A percentile compares a stretch with the other conserved stretches of the same genome.
phyloP scores from a whole-genome alignment of 2,888 invertebrate genomes.

The Nymphalis c-album region DNA sequence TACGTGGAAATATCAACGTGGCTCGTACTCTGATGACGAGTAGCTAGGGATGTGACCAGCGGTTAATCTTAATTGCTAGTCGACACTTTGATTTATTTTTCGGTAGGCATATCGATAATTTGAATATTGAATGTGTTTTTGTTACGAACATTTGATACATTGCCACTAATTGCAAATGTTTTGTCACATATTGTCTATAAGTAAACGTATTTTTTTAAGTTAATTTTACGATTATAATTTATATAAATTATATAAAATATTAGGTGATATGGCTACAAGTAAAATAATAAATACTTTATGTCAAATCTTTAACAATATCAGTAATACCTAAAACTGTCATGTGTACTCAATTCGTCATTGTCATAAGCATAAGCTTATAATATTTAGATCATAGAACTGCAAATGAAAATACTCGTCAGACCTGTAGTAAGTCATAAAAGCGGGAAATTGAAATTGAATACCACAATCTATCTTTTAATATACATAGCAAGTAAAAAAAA shows the following conservation, averaged over 20 bases:
- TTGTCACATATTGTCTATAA: too few species aligned
- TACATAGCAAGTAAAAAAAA: neutral
- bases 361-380: too few species aligned
- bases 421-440: too few species aligned
- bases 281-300: neutral
- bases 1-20: conserved; percentile 80
- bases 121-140: neutral
- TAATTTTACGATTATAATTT: too few species aligned
- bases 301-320: too few species aligned
- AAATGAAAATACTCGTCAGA: too few species aligned
- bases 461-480: neutral
- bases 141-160: neutral
- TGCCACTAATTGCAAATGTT: neutral
- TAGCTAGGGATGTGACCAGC: conserved; percentile 57
- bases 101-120: conserved; percentile 10
- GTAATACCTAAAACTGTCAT: too few species aligned
- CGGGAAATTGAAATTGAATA: neutral
- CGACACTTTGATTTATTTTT: conserved; percentile 42
- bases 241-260: too few species aligned
- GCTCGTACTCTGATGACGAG: conserved; percentile 77
- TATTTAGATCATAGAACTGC: too few species aligned
- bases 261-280: neutral
- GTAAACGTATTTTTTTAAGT: too few species aligned
- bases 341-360: too few species aligned
- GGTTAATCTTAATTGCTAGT: conserved; percentile 41